Evolutionary conservation across 1,140 invertebrate species (phyloP).

Genomic region (Oppia nitens): DNA sequence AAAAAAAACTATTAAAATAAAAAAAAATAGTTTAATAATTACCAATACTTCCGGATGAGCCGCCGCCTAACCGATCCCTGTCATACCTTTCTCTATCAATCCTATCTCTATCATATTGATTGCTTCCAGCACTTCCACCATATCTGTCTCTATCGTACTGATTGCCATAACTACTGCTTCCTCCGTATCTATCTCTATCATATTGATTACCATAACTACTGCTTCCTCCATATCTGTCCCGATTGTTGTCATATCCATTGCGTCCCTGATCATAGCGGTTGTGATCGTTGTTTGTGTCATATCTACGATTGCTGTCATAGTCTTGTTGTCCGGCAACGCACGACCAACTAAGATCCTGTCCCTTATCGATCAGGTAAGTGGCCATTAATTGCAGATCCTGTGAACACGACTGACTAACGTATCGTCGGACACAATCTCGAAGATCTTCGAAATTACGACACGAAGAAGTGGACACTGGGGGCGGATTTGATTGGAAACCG

Average conservation of each 20-base stretch:
- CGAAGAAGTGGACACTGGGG: background rate
- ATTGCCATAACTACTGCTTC: background rate
- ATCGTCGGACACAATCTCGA: conserved; percentile 15
- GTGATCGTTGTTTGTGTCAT: background rate
- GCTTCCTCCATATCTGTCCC: background rate
- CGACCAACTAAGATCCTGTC: conserved; percentile 17
- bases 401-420: conserved; percentile 9
- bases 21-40: background rate
- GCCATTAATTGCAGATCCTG: conserved; percentile 10
- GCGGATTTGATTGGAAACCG: background rate
- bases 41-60: background rate
- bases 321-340: conserved; percentile 6
- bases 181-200: background rate
- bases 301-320: background rate
- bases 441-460: conserved; percentile 13
- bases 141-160: background rate
- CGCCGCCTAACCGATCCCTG: background rate
- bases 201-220: background rate
- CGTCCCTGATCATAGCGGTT: background rate
- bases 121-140: background rate
- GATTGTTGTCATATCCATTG: background rate
- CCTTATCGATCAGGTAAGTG: conserved; percentile 19
- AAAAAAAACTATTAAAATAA: too few species aligned
- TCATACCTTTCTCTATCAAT: background rate
- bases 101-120: background rate